Base-by-base conservation (phyloP, 2,888 invertebrate species). In the Anthrax anthrax region DNA sequence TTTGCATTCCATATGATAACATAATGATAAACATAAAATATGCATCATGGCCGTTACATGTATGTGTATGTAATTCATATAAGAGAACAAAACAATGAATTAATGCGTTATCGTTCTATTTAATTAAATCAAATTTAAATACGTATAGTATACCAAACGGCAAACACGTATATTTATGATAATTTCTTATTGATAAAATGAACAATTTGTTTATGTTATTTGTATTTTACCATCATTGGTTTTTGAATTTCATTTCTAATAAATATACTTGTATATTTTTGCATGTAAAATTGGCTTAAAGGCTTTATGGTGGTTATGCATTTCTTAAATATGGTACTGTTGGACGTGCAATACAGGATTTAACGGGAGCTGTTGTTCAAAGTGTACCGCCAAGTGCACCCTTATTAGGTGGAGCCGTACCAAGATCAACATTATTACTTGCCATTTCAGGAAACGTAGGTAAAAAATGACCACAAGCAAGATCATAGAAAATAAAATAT, bases 281-380 rank as follows among this genome's bases (percentile, higher is more conserved):
- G 23, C 8, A 23, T 39, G 32, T 19, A 42, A 13, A 42, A 23
- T 32, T 36, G 18, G 34, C 17, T 54, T 48, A 32, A 61, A 79
- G 78, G 65, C 68, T 78, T 59, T 80, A 82, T 66, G 83, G 84
- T 34, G 76, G 77, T 55, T 84, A 83, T 65, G 78, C 76, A 58
- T 74, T 73, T 55, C 67, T 80, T 54, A 72, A 73, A 23, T 75
- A 75, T 44, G 78, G 80, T 51, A 72, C 75, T 51, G 75, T 77
- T 46, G 80, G 81, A 37, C 72, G 81, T 58, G 81, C 81, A 12
- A 73, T 82, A 54, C 79, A 82, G 64, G 82, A 81, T 60, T 70
- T 85, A 52, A 79, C 81, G 5, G 84, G 84, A 41, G 84, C 84
- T 46, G 77, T 84, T 53, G 81, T 83, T 52, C 84, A 84, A 68